phyloP scores from a whole-genome alignment of 1,140 invertebrate genomes.

The Rhizoglyphus robini region DNA sequence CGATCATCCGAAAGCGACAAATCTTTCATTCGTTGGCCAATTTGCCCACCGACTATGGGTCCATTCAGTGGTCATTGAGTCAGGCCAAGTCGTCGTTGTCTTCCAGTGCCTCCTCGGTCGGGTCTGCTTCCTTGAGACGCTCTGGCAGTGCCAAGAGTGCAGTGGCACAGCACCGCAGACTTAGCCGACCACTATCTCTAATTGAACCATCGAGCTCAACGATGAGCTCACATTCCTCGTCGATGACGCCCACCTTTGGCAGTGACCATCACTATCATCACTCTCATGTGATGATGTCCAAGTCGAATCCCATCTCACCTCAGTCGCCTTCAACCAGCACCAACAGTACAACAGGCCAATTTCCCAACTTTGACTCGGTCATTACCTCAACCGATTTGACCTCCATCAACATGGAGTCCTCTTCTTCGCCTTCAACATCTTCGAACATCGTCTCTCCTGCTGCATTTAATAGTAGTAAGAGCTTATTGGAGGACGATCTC shows the following conservation, averaged over 20 bases:
- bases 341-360: too few relatives aligned
- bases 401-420: neutral
- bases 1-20: conserved; percentile 91
- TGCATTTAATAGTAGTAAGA: neutral
- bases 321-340: neutral
- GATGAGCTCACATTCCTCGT: too few relatives aligned
- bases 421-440: neutral
- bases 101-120: neutral
- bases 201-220: neutral
- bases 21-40: conserved; percentile 94
- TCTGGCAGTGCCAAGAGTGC: too few relatives aligned
- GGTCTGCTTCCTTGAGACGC: neutral
- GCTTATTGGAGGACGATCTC: neutral
- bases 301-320: neutral
- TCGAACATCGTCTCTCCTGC: too few relatives aligned
- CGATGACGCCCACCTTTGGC: too few relatives aligned
- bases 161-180: too few relatives aligned
- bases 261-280: neutral
- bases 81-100: neutral
- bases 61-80: conserved; percentile 64
- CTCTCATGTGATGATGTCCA: neutral
- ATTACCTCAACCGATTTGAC: neutral
- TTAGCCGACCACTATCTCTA: neutral
- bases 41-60: conserved; percentile 75
- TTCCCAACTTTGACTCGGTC: neutral